Percentiles rank a stretch among this genome's conserved stretches.
These are phyloP conservation scores for Chloropsis hardwickii DNA, from an alignment of 2,113 vertebrate species.

Conservation along the genomic window DNA sequence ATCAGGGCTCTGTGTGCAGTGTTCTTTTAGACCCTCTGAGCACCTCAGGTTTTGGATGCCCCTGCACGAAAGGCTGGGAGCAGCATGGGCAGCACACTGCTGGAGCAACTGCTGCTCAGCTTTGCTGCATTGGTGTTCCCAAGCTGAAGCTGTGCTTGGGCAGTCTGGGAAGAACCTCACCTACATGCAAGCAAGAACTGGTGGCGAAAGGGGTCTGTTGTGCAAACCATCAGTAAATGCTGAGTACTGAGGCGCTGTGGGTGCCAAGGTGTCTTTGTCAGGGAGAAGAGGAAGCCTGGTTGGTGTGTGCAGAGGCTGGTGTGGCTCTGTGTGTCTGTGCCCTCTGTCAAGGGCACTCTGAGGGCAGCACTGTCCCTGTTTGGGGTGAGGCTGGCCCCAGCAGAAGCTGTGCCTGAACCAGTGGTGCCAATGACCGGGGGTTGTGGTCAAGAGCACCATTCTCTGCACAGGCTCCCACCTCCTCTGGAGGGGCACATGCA, in stretches of 20 bases:
- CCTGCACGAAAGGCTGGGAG: fast-evolving
- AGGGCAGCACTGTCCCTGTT: background rate
- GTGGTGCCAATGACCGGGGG: background rate
- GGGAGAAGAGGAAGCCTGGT: background rate
- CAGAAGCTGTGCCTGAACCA: fast-evolving
- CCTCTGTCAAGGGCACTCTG: background rate
- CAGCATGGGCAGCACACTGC: background rate
- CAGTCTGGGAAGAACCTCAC: background rate
- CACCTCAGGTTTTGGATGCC: fast-evolving
- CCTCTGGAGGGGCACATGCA: fast-evolving
- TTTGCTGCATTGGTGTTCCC: background rate
- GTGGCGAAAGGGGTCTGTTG: background rate
- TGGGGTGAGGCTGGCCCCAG: background rate
- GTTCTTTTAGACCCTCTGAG: background rate
- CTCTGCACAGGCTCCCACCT: background rate
- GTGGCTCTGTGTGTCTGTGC: background rate
- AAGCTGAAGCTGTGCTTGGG: background rate
- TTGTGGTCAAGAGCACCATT: fast-evolving
- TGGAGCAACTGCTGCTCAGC: background rate
- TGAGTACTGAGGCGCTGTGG: background rate
- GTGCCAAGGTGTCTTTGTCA: fast-evolving
- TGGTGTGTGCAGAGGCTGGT: background rate
- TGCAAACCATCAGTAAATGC: background rate
- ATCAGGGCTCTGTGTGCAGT: fast-evolving
- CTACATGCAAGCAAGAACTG: fast-evolving